Evolutionary conservation across 2,113 vertebrate species (phyloP).

Genomic region (Pygoscelis adeliae): DNA sequence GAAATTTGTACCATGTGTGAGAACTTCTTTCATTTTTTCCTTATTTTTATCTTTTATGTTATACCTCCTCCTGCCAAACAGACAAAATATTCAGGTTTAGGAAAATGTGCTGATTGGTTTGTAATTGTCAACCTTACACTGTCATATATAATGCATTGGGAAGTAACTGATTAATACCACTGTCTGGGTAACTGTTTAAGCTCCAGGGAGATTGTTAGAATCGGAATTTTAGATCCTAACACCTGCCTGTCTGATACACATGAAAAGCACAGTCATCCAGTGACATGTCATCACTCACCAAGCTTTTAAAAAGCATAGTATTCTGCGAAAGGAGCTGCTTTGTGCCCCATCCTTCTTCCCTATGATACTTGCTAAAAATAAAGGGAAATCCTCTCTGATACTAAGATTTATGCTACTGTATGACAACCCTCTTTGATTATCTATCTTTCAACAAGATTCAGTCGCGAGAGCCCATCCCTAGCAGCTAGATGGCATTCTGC

Average conservation of each 20-base stretch:
- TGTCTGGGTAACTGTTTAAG: neutral
- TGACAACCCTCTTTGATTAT: conserved; percentile 1
- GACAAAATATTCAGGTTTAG: neutral
- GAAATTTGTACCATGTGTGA: neutral
- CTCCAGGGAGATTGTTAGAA: neutral
- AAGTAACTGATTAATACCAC: conserved; percentile 20
- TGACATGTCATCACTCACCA: neutral
- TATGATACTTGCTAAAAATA: conserved; percentile 19
- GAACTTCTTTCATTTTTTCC: neutral
- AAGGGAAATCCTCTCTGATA: neutral
- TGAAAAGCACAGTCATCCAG: neutral
- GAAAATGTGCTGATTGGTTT: neutral
- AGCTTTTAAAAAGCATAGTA: conserved; percentile 1
- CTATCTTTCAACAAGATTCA: conserved; percentile 32
- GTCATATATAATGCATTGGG: neutral
- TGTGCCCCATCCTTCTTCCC: neutral
- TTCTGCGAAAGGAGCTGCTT: neutral
- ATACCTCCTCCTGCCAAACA: neutral
- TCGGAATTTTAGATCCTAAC: neutral
- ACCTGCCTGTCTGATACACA: neutral
- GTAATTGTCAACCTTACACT: neutral
- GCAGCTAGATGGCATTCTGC: neutral
- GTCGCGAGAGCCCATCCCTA: neutral
- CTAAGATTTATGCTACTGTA: neutral
- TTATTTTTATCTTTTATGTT: neutral